Conservation (phyloP, 2,888 invertebrate genomes). For the Parasteatoda lunata region DNA sequence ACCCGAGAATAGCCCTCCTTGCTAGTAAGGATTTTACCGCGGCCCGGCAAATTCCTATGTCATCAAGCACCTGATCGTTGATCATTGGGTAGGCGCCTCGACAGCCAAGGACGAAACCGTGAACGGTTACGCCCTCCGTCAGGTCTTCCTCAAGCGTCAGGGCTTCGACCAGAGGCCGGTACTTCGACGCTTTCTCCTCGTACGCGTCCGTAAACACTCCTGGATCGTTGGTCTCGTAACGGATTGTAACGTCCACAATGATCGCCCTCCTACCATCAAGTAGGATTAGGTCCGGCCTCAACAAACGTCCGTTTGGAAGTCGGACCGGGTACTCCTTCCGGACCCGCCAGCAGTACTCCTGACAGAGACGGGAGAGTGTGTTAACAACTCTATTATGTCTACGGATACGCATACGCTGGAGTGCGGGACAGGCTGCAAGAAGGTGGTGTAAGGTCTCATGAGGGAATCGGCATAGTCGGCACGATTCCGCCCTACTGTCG, state of each 20-base stretch:
- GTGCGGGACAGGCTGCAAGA: neutral
- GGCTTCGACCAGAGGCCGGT: neutral
- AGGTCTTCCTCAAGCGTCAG: neutral
- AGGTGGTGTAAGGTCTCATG: slow-evolving; percentile 1
- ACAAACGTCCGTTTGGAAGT: neutral
- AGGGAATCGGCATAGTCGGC: neutral
- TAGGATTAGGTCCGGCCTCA: neutral
- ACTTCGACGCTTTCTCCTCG: neutral
- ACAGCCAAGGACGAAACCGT: neutral
- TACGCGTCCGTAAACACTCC: neutral
- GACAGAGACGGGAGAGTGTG: neutral
- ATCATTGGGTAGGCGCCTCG: neutral
- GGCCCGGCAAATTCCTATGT: neutral
- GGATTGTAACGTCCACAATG: neutral
- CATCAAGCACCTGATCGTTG: neutral
- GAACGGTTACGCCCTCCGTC: neutral
- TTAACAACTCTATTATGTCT: neutral
- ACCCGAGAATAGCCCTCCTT: no score
- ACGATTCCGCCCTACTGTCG: neutral
- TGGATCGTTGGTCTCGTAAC: neutral
- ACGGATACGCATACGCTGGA: neutral
- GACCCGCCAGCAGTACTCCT: neutral
- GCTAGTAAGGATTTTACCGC: no score
- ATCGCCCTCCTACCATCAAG: slow-evolving; percentile 1
- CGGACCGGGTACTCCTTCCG: neutral